Base-by-base conservation (phyloP, 2,797 vertebrate species). In the Sebastes paucispinis region DNA sequence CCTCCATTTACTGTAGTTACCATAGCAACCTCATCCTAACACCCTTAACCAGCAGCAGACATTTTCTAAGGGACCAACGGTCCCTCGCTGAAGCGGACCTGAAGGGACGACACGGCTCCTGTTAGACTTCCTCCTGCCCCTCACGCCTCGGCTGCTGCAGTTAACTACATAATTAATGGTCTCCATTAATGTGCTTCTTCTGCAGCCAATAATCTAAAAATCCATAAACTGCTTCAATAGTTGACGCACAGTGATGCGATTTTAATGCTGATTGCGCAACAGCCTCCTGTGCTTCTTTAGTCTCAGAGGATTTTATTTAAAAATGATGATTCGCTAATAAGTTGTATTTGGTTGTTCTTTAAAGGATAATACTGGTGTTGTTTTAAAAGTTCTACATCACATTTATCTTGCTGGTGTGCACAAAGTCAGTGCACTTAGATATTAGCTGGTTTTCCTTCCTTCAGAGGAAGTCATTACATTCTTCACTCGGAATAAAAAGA, bases 181-280 rank as follows among this genome's bases (percentile, higher is more conserved):
- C 84, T 93, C 87, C 91, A 94, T 94, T 93, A 92, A 93, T 93
- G 89, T 76, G 91, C 94, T 93, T 88, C 81, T 77, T 82, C 88
- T 91, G 68, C 84, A 91, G 88, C 84, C 83, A 83, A 87, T 88
- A 82, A 90, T 90, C 86, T 57, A 54, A 80, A 79, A 80, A 88
- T 87, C 79, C 52, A 80, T 43, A 59, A 88, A 60, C 75, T 70
- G 90, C 93, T 92, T 90, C 12, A 59, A 70, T 65, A 82, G 75
- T 77, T 83, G 77, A 81, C 16, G 69, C 84, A 76, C 76, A 85
- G 39, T 67, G 74, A 87, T 72, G 66, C 71, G 39, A 66, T 64
- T 86, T 82, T 64, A 72, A 80, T 74, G 85, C 81, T 84, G 74
- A 90, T 77, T 74, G 79, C 25, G 20, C 76, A 87, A 84, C 78